Conservation (phyloP, 2,888 invertebrate genomes). For the Gastracanthus pulcherrimus region DNA sequence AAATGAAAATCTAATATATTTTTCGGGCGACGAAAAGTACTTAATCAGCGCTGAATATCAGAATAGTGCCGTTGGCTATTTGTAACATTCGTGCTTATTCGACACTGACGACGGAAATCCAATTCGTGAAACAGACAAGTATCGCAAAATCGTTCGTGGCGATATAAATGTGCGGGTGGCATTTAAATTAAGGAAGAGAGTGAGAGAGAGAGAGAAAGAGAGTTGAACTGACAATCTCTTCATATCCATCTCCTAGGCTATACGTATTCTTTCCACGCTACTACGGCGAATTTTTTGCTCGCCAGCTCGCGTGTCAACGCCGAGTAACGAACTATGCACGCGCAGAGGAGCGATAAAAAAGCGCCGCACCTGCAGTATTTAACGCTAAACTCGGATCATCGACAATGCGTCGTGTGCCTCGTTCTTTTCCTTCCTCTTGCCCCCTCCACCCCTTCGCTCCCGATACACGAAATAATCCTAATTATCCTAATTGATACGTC, state of each 20-base stretch:
- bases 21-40: not conserved
- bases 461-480: no score
- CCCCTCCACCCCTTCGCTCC: no score
- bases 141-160: not conserved
- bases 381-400: not conserved
- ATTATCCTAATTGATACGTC: no score
- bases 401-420: not conserved
- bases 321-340: no score
- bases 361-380: not conserved
- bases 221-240: not conserved
- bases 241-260: not conserved
- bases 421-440: not conserved
- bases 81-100: not conserved
- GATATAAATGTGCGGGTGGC: not conserved
- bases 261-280: not conserved
- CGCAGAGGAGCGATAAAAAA: not conserved
- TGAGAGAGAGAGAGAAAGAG: not conserved
- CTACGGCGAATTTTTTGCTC: not conserved
- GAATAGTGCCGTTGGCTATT: not conserved
- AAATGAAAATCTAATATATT: no score
- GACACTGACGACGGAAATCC: constrained; percentile 5
- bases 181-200: no score
- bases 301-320: not conserved
- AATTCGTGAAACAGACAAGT: not conserved
- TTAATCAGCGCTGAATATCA: no score